Evolutionary conservation across 2,888 invertebrate genomes (phyloP).

Genomic region (Lasioglossum zephyrum): DNA sequence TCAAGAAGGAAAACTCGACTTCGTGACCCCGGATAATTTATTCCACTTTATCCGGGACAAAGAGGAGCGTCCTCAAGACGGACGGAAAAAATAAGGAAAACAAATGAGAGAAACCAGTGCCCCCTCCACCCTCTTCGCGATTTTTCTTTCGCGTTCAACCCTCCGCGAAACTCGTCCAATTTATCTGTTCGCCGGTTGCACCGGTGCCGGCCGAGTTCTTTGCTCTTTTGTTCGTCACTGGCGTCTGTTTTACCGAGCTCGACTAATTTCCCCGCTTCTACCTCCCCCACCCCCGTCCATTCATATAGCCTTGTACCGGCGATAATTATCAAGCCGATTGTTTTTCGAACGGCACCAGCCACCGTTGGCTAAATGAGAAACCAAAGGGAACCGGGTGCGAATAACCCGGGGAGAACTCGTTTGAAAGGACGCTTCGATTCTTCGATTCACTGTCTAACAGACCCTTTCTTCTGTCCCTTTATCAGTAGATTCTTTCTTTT

Average conservation of each 20-base stretch:
- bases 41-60: conserved; percentile 13
- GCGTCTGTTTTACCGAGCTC: conserved; percentile 11
- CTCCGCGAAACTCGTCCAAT: conserved; percentile 63
- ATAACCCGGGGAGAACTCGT: neutral
- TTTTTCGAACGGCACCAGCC: neutral
- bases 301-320: neutral
- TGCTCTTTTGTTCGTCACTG: conserved; percentile 57
- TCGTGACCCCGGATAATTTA: conserved; percentile 7
- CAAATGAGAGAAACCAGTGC: neutral
- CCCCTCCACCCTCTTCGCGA: neutral
- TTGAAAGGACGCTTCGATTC: neutral
- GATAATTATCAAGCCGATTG: conserved; percentile 20
- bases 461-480: neutral
- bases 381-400: neutral
- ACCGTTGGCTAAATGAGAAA: conserved; percentile 3
- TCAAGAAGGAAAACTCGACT: neutral
- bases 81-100: conserved; percentile 24
- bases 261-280: neutral
- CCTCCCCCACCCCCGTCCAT: neutral
- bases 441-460: conserved; percentile 2
- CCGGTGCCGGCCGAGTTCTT: conserved; percentile 61
- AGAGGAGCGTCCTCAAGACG: conserved; percentile 2
- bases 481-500: neutral
- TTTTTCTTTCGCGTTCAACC: conserved; percentile 34
- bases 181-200: conserved; percentile 70